phyloP scores from a whole-genome alignment of 1,140 invertebrate species.

The Himalopsyche phryganea region DNA sequence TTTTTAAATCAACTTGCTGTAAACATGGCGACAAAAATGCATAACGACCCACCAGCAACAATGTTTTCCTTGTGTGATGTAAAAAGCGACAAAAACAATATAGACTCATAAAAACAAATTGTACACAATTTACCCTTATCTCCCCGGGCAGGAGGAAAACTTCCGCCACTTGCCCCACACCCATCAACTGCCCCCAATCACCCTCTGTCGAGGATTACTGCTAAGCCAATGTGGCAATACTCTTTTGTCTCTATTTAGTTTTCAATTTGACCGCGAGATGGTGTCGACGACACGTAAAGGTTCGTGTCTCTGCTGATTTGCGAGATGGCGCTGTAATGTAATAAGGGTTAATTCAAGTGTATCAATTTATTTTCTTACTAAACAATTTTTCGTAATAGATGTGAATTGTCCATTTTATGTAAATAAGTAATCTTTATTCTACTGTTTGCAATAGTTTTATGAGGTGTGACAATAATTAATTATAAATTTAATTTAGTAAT shows the following conservation, averaged over 20 bases:
- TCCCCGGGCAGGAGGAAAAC: conserved; percentile 5
- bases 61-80: background rate
- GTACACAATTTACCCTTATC: conserved; percentile 26
- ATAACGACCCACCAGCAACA: background rate
- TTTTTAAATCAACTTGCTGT: no score
- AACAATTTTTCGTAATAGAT: no score
- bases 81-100: conserved; percentile 7
- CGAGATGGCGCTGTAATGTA: background rate
- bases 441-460: no score
- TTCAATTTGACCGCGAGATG: conserved; percentile 30
- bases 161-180: background rate
- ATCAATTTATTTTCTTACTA: no score
- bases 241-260: conserved; percentile 35
- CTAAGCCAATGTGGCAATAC: conserved; percentile 20
- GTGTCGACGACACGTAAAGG: conserved; percentile 6
- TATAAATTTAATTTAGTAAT: no score
- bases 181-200: no score
- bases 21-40: background rate
- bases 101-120: conserved; percentile 24
- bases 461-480: no score
- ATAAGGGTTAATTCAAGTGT: no score
- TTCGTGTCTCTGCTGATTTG: conserved; percentile 12
- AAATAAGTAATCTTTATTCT: no score
- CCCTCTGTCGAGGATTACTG: no score
- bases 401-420: no score